These are phyloP conservation scores for Telmatherina bonti DNA, from an alignment of 2,797 vertebrate species.

Conservation along the genomic window DNA sequence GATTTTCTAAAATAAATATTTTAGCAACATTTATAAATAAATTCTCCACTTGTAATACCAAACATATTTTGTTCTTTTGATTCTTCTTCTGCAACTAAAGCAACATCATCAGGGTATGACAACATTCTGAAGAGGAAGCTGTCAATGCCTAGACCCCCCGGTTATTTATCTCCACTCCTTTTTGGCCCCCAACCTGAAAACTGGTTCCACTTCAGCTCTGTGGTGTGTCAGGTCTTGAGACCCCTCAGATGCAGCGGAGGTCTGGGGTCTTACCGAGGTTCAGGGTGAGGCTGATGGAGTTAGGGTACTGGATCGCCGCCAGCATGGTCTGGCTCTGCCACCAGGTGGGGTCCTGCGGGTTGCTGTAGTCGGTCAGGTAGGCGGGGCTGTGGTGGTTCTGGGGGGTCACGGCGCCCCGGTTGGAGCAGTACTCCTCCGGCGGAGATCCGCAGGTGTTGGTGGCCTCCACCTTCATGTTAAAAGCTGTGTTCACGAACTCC, in stretches of 20 bases:
- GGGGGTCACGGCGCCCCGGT: slow-evolving; percentile 91
- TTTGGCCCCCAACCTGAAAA: too few relatives aligned
- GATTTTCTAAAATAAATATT: too few relatives aligned
- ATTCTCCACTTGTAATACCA: too few relatives aligned
- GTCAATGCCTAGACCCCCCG: too few relatives aligned
- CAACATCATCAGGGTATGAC: too few relatives aligned
- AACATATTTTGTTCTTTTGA: too few relatives aligned
- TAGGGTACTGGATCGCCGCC: slow-evolving; percentile 95
- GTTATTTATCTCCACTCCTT: too few relatives aligned
- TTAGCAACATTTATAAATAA: too few relatives aligned
- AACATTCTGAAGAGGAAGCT: too few relatives aligned
- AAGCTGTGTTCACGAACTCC: slow-evolving; percentile 98
- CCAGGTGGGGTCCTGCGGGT: slow-evolving; percentile 96
- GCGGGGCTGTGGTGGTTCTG: slow-evolving; percentile 90
- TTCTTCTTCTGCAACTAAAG: too few relatives aligned
- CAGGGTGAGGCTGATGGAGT: slow-evolving; percentile 94
- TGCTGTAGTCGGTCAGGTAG: slow-evolving; percentile 98
- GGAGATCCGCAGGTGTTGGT: slow-evolving; percentile 95
- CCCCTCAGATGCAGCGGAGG: neutral
- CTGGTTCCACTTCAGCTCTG: too few relatives aligned
- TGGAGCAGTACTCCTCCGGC: slow-evolving; percentile 98
- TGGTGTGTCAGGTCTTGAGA: too few relatives aligned
- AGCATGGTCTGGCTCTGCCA: slow-evolving; percentile 99
- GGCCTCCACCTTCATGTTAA: slow-evolving; percentile 94
- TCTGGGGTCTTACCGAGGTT: slow-evolving; percentile 88